phyloP scores from a whole-genome alignment of 2,888 invertebrate species.

The Eupithecia subumbrata region DNA sequence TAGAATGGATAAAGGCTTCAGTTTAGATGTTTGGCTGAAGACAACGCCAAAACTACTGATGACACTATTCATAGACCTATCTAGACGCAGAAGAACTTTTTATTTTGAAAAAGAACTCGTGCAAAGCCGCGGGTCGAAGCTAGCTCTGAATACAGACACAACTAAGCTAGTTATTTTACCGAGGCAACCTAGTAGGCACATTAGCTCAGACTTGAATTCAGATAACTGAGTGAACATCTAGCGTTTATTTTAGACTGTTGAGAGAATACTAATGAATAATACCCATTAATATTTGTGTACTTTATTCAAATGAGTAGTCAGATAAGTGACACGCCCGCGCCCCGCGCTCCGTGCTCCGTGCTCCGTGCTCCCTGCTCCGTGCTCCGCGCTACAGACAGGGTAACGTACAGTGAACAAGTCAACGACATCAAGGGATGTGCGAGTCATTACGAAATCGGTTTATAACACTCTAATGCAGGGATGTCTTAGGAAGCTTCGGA shows the following conservation, averaged over 20 bases:
- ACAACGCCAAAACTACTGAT: no score
- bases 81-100: no score
- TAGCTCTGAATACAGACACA: not conserved
- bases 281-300: not conserved
- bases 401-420: constrained; percentile 31
- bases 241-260: not conserved
- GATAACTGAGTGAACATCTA: not conserved
- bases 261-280: not conserved
- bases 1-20: no score
- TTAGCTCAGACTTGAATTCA: not conserved
- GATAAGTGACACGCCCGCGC: not conserved
- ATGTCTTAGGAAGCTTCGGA: not conserved
- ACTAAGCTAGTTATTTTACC: not conserved
- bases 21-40: no score
- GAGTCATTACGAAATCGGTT: not conserved
- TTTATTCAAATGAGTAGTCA: constrained; percentile 4
- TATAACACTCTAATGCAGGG: not conserved
- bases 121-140: no score
- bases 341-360: no score
- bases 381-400: constrained; percentile 26
- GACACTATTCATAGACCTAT: no score
- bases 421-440: constrained; percentile 24
- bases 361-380: no score
- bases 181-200: not conserved
- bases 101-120: no score